These are phyloP conservation scores for Drosophila emarginata DNA, from an alignment of 2,888 invertebrate species.

Conservation along the genomic window DNA sequence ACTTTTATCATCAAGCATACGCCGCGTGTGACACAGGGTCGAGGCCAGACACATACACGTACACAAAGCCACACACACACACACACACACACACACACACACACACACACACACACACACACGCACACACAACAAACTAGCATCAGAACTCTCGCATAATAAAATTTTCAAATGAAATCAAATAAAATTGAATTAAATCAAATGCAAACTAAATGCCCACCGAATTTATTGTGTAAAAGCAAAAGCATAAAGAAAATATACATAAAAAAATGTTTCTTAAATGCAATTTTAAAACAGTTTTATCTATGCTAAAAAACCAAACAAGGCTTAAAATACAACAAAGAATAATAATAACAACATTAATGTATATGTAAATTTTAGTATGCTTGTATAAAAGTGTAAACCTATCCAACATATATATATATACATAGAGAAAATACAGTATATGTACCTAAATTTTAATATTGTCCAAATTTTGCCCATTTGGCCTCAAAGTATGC, in stretches of 20 bases:
- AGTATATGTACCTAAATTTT: neutral
- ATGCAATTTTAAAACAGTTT: slow-evolving; percentile 32
- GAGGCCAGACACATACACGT: slow-evolving; percentile 15
- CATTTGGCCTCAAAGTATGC: slow-evolving; percentile 4
- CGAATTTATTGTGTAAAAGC: slow-evolving; percentile 69
- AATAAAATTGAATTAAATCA: slow-evolving; percentile 35
- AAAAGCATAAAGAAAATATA: slow-evolving; percentile 18
- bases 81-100: neutral
- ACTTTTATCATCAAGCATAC: slow-evolving; percentile 37
- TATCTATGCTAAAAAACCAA: slow-evolving; percentile 20
- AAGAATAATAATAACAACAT: slow-evolving; percentile 11
- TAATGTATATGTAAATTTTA: slow-evolving; percentile 9
- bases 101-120: neutral
- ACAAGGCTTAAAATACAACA: slow-evolving; percentile 7
- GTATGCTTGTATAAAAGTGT: neutral
- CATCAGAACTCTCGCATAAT: slow-evolving; percentile 7
- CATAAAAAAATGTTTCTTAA: slow-evolving; percentile 20
- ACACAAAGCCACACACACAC: neutral
- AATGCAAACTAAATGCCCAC: slow-evolving; percentile 69
- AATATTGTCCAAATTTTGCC: slow-evolving; percentile 8
- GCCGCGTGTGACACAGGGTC: slow-evolving; percentile 39
- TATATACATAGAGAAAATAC: neutral
- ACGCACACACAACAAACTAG: neutral
- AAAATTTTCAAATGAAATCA: slow-evolving; percentile 34
- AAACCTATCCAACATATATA: slow-evolving; percentile 15